Evolutionary conservation across 2,797 vertebrate genomes (phyloP), one percentile per base, ranked within the genome.

Genomic region (Lateolabrax maculatus): DNA sequence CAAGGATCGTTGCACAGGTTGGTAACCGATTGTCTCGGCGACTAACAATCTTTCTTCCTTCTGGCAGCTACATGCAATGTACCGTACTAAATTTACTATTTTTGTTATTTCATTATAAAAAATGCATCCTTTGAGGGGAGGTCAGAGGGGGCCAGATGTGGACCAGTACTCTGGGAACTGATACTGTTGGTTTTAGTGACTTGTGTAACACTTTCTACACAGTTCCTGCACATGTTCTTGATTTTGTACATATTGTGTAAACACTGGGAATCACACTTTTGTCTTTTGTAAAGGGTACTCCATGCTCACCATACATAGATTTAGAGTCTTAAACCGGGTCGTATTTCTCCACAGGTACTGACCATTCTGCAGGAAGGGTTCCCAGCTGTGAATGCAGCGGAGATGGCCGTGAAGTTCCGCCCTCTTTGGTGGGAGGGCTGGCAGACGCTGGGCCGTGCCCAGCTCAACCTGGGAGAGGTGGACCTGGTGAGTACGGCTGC

Each of bases 391-490:
- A 96, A 97, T 84, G 96, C 97, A 9, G 97, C 97, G 25, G 97
- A 99, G 94, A 97, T 94, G 95, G 97, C 96, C 8, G 95, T 98
- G 51, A 97, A 97, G 88, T 92, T 96, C 79, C 96, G 95, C 49
- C 96, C 97, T 39, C 93, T 94, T 64, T 98, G 97, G 90, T 99
- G 98, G 96, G 97, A 98, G 84, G 97, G 96, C 49, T 97, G 97
- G 97, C 98, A 98, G 89, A 99, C 98, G 39, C 85, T 99, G 84
- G 98, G 98, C 67, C 97, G 97, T 6, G 96, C 97, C 23, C 98
- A 99, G 86, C 96, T 99, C 85, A 97, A 96, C 86, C 89, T 99
- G 75, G 98, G 98, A 66, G 98, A 99, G 94, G 96, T 99, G 85
- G 95, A 96, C 27, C 87, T 99, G 96, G 98, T 99, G 95, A 93